phyloP scores from a whole-genome alignment of 2,113 vertebrate genomes.

The Salvator merianae region DNA sequence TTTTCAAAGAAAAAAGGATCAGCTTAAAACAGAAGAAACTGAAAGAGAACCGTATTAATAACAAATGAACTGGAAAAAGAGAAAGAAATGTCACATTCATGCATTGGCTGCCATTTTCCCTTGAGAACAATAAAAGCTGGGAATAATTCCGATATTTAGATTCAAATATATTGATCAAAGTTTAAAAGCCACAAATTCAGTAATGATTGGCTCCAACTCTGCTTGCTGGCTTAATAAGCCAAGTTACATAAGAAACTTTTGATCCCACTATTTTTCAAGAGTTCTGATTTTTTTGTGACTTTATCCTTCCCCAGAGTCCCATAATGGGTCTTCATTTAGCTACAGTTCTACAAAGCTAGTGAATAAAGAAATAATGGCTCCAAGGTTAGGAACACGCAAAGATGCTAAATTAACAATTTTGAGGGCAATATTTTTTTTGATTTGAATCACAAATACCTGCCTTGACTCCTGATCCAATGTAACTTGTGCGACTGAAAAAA shows the following conservation, averaged over 20 bases:
- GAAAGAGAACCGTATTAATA: conserved; percentile 12
- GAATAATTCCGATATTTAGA: conserved; percentile 40
- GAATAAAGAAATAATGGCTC: background rate
- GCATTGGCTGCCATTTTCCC: background rate
- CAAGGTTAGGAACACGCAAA: background rate
- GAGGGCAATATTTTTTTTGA: background rate
- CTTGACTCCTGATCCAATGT: background rate
- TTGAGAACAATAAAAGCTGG: conserved; percentile 31
- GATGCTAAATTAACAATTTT: background rate
- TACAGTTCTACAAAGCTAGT: background rate
- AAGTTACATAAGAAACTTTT: background rate
- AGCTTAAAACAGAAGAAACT: conserved; percentile 39
- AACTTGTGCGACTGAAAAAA: background rate
- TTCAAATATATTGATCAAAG: conserved; percentile 29
- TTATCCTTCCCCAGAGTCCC: background rate
- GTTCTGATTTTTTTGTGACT: background rate
- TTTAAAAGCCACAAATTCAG: conserved; percentile 50
- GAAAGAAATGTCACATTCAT: conserved; percentile 42
- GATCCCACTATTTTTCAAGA: no score
- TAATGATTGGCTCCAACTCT: background rate
- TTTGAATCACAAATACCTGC: background rate
- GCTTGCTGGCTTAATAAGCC: background rate
- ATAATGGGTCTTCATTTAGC: background rate
- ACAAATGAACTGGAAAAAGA: conserved; percentile 30
- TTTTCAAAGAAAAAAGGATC: conserved; percentile 32